A percentile compares a stretch with the other conserved stretches of the same genome.
Evolutionary conservation across 2,888 invertebrate species (phyloP).

Genomic region (Athetis lepigone): DNA sequence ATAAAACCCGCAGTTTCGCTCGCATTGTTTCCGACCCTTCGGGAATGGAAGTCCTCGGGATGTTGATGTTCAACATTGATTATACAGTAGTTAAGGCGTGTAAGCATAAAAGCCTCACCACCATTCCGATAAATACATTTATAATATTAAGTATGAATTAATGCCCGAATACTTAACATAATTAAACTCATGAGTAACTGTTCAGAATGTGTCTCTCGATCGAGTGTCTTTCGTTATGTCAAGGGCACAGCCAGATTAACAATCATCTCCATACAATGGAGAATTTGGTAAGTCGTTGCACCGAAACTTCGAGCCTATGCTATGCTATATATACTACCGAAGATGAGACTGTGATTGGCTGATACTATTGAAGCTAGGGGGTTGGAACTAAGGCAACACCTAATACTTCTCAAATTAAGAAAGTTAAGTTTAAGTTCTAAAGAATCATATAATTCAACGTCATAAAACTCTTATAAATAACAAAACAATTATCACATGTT

Average conservation of each 20-base stretch:
- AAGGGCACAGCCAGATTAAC: slow-evolving; percentile 21
- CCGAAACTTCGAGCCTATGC: neutral
- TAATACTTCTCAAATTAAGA: neutral
- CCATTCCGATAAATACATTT: no score
- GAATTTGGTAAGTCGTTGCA: slow-evolving; percentile 19
- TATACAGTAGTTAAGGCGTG: no score
- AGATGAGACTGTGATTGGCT: neutral
- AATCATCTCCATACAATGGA: slow-evolving; percentile 41
- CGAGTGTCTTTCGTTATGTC: slow-evolving; percentile 22
- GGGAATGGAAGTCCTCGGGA: no score
- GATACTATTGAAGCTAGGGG: neutral
- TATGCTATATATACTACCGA: no score
- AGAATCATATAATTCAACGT: neutral
- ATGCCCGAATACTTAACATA: neutral
- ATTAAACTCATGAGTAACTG: slow-evolving; percentile 26
- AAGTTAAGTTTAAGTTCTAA: slow-evolving; percentile 1
- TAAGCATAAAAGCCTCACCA: no score
- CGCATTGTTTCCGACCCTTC: no score
- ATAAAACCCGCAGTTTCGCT: no score
- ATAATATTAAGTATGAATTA: no score
- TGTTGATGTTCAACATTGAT: no score
- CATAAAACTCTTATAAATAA: neutral
- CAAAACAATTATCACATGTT: slow-evolving; percentile 23
- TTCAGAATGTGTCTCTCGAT: slow-evolving; percentile 20
- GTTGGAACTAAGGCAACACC: neutral